These are phyloP conservation scores for Potamilus streckersoni DNA, from an alignment of 1,140 invertebrate genomes.

Conservation along the genomic window DNA sequence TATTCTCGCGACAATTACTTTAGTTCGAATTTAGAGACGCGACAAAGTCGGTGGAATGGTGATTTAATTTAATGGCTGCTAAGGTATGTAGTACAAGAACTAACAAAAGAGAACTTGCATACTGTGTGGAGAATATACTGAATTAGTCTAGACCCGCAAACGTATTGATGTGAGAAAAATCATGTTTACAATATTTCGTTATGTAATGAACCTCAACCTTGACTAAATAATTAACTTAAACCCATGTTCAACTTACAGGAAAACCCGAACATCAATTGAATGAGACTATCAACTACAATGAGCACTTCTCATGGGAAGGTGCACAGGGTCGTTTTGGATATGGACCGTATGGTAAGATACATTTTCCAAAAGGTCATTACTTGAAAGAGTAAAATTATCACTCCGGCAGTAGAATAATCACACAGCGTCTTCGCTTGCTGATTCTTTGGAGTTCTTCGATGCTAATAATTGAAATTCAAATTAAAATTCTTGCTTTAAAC, in stretches of 20 bases:
- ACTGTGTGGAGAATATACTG: too few relatives aligned
- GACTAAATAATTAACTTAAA: neutral
- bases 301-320: conserved; percentile 90
- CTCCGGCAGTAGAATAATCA: too few relatives aligned
- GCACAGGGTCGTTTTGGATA: conserved; percentile 74
- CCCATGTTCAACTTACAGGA: conserved; percentile 76
- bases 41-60: conserved; percentile 90
- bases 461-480: too few relatives aligned
- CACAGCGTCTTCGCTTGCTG: too few relatives aligned
- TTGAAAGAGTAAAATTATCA: too few relatives aligned
- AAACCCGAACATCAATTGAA: conserved; percentile 61
- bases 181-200: too few relatives aligned
- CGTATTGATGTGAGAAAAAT: neutral
- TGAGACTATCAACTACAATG: conserved; percentile 94
- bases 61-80: conserved; percentile 83
- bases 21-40: conserved; percentile 76
- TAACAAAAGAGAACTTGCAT: neutral
- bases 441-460: too few relatives aligned
- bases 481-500: too few relatives aligned
- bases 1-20: too few relatives aligned
- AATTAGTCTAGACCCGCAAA: too few relatives aligned
- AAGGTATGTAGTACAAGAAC: conserved; percentile 76
- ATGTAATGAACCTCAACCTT: too few relatives aligned
- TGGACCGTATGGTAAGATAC: conserved; percentile 71
- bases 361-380: conserved; percentile 7